These are phyloP conservation scores for Hyalella azteca DNA, from an alignment of 2,888 invertebrate species.

Conservation along the genomic window DNA sequence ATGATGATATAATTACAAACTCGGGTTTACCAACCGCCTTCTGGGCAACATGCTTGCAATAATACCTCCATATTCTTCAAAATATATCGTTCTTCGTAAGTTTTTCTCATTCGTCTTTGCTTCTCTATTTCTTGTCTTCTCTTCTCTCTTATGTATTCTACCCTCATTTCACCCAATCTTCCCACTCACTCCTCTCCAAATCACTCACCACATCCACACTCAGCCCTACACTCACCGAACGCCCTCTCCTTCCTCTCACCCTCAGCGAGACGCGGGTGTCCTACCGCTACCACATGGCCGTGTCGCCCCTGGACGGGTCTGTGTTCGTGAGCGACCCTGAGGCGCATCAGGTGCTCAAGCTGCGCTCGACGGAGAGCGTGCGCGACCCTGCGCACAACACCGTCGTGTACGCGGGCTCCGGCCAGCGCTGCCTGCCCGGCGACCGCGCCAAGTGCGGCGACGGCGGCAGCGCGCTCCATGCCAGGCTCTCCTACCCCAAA, in stretches of 20 bases:
- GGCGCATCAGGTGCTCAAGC: constrained; percentile 89
- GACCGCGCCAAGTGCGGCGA: constrained; percentile 95
- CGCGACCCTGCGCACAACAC: constrained; percentile 40
- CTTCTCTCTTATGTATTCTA: no score
- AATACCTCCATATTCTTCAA: no score
- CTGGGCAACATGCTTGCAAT: no score
- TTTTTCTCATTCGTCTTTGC: no score
- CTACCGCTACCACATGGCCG: constrained; percentile 94
- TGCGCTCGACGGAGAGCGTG: constrained; percentile 71
- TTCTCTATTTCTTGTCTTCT: no score
- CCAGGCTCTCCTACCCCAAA: constrained; percentile 94
- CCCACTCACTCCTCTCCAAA: no score
- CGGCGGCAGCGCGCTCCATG: constrained; percentile 86
- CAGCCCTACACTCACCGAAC: no score
- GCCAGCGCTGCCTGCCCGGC: constrained; percentile 90
- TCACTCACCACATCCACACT: no score
- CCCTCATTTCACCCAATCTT: no score
- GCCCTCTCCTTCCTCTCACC: constrained; percentile 59
- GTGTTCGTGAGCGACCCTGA: constrained; percentile 96
- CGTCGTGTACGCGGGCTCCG: constrained; percentile 67
- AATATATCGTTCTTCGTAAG: no score
- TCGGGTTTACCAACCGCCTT: no score
- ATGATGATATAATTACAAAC: no score
- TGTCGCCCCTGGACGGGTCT: constrained; percentile 90
- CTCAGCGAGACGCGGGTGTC: constrained; percentile 88